A percentile compares a stretch with the other conserved stretches of the same genome.
Conservation (phyloP, 2,797 vertebrate genomes). For the Cyprinodon diabolis region DNA sequence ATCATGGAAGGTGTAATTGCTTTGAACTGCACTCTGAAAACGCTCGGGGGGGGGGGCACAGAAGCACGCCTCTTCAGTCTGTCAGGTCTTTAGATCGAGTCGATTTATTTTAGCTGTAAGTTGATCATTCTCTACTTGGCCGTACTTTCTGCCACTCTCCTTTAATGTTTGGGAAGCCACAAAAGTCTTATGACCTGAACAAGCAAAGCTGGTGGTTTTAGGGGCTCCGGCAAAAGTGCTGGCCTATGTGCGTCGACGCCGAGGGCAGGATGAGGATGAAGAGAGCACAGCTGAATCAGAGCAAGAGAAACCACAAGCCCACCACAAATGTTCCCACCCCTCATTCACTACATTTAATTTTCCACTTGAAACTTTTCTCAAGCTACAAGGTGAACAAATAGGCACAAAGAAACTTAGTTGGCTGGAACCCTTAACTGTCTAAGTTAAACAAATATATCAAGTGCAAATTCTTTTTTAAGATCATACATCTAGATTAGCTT, state of each 20-base stretch:
- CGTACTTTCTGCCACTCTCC: slow-evolving; percentile 35
- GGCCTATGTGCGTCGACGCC: slow-evolving; percentile 57
- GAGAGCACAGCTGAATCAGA: slow-evolving; percentile 57
- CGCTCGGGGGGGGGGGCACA: slow-evolving; percentile 27
- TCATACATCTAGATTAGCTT: not conserved
- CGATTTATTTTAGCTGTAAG: slow-evolving; percentile 52
- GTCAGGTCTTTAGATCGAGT: slow-evolving; percentile 38
- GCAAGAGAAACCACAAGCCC: slow-evolving; percentile 61
- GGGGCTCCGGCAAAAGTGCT: slow-evolving; percentile 62
- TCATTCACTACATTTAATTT: slow-evolving; percentile 66
- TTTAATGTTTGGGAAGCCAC: slow-evolving; percentile 62
- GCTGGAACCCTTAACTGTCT: slow-evolving; percentile 42
- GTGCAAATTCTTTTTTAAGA: not conserved
- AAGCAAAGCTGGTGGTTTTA: slow-evolving; percentile 59
- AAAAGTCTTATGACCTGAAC: slow-evolving; percentile 62
- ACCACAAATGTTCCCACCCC: slow-evolving; percentile 70
- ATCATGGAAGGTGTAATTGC: slow-evolving; percentile 48
- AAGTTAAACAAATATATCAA: slow-evolving; percentile 42
- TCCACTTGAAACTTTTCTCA: slow-evolving; percentile 69
- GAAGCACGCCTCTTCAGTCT: slow-evolving; percentile 58
- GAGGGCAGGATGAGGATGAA: slow-evolving; percentile 62
- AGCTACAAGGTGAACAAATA: slow-evolving; percentile 59
- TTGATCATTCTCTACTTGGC: slow-evolving; percentile 27
- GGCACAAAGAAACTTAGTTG: slow-evolving; percentile 54
- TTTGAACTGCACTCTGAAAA: slow-evolving; percentile 23